phyloP scores from a whole-genome alignment of 2,113 vertebrate genomes.

The Mustela nigripes region DNA sequence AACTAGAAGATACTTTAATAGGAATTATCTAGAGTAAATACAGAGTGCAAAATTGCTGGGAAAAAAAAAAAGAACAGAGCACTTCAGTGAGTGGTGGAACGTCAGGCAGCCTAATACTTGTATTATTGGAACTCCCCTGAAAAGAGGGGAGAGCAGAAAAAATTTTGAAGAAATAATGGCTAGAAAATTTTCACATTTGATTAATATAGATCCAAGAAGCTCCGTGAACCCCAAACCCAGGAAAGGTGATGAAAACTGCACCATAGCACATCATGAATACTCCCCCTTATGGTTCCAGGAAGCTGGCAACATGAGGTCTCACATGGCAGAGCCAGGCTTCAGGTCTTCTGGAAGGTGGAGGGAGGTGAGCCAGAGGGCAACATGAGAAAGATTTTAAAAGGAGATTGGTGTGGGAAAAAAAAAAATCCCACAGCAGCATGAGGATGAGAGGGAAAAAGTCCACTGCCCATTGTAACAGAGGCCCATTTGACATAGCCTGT shows the following conservation, averaged over 20 bases:
- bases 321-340: background rate
- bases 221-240: background rate
- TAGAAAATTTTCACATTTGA: background rate
- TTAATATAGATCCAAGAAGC: background rate
- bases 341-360: background rate
- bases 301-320: background rate
- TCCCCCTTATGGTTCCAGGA: background rate
- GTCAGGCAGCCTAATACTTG: background rate
- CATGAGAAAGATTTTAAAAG: background rate
- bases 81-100: background rate
- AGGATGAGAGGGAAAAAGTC: background rate
- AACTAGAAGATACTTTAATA: background rate
- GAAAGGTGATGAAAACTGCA: background rate
- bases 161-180: conserved; percentile 5
- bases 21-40: background rate
- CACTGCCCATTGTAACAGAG: background rate
- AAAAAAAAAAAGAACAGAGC: background rate
- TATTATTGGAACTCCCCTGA: background rate
- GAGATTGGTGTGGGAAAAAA: background rate
- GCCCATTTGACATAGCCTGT: background rate
- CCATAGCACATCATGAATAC: background rate
- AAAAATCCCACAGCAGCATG: background rate
- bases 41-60: background rate
- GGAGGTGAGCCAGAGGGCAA: background rate
- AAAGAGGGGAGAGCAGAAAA: background rate